These are phyloP conservation scores for Piscicola geometra DNA, from an alignment of 2,888 invertebrate species.

Conservation along the genomic window DNA sequence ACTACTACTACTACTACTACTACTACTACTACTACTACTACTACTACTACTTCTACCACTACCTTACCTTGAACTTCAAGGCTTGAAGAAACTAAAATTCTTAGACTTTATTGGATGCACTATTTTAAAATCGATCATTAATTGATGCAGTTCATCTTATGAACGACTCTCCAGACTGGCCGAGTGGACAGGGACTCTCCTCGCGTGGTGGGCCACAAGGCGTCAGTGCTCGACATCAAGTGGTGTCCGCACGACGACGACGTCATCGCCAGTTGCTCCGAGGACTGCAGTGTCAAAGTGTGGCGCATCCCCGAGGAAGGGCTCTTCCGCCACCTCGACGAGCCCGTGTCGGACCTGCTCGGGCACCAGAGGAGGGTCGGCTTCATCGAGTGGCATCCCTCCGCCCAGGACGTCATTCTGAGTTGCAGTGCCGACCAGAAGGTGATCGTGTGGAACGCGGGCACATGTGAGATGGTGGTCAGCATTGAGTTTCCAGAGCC, in stretches of 20 bases:
- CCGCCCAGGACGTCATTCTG: slow-evolving; percentile 82
- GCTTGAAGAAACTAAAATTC: no score
- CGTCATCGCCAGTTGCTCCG: slow-evolving; percentile 87
- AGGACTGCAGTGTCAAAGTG: slow-evolving; percentile 78
- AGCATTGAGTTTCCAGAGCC: slow-evolving; percentile 83
- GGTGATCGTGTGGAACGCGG: slow-evolving; percentile 86
- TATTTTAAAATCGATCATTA: no score
- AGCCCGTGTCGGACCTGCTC: slow-evolving; percentile 78
- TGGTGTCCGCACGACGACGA: slow-evolving; percentile 98
- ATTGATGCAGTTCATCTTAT: no score
- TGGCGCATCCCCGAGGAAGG: slow-evolving; percentile 92
- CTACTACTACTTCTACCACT: no score
- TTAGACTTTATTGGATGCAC: no score
- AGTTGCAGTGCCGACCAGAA: slow-evolving; percentile 70
- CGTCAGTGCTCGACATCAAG: slow-evolving; percentile 83
- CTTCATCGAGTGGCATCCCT: slow-evolving; percentile 87
- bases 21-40: no score
- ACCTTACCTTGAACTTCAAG: no score
- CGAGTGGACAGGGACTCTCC: slow-evolving; percentile 71
- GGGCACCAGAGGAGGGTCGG: slow-evolving; percentile 86
- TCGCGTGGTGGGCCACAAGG: slow-evolving; percentile 87
- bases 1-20: no score
- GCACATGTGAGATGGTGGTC: slow-evolving; percentile 76
- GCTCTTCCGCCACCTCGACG: slow-evolving; percentile 59
- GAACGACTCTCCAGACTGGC: slow-evolving; percentile 64